Evolutionary conservation across 2,888 invertebrate species (phyloP), one percentile per base, ranked within the genome.

Genomic region (Philereme transversata): DNA sequence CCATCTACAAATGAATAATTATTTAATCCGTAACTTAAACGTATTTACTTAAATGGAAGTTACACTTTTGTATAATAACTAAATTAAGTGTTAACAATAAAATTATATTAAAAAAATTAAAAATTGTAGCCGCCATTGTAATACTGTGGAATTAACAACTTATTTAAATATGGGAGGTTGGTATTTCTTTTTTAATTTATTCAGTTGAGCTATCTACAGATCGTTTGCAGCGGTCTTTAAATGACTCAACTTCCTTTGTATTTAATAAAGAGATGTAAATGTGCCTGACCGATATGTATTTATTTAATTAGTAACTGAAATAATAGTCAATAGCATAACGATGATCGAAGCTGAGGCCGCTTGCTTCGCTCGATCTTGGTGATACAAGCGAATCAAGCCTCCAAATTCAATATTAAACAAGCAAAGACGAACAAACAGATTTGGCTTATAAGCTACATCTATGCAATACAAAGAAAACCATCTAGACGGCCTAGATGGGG

Each of bases 1-100:
- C 9, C 34, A 54, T 10, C 41, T 50, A 36, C 60, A 54, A 53
- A 54, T 49, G 45, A 46, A 44, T 34, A 11, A 7, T 51, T 35
- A 52, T 36, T 3, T 36, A 6, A 6, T 40, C 22, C 45, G 22
- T 22, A 22, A 51, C 48, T 11, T 40, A 40, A 40, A 40, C 7
- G 0, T 40, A 40, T 33, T 33, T 41, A 51, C 35, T 49, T 50
- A 50, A 54, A 49, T 51, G 45, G 46, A 57, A 50, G 57, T 61
- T 57, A 57, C 53, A 57, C 44, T 61, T 47, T 47, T 34, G 22
- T 44, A 48, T 57, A 55, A 36, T 51, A 60, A 56, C 9, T 61
- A 61, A 57, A 55, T 54, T 54, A 55, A 60, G 34, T 22, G 22
- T 22, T 38, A 47, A 56, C 44, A 57, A 56, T 34, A 41, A 52